Evolutionary conservation across 1,140 invertebrate genomes (phyloP), one percentile per base, ranked within the genome.

Genomic region (Brachionus rubens): DNA sequence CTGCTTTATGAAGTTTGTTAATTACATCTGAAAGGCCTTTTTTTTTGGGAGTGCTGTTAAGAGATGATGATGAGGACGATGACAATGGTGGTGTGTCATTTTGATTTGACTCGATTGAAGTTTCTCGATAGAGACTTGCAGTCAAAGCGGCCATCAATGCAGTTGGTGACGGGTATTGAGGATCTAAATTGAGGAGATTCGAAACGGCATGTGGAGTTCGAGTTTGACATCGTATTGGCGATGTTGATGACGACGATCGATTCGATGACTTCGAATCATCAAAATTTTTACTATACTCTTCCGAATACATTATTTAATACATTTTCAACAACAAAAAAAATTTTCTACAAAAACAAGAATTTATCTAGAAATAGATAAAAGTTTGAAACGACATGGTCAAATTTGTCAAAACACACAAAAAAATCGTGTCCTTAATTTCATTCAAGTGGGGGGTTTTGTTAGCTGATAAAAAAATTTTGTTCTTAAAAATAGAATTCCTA

Each of bases 11-110:
- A 16, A 72, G 68, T 48, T 72, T 72, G 33, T 54, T 72, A 21
- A 72, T 72, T 6, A 72, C 68, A n/a, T 72, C 68, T 1, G 68
- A 72, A 12, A 72, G 46, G 16, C 46, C 68, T 40, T 72, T 72
- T 52, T 54, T 48, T 33, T 54, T 48, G 2, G 68, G 68, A 50
- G 43, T 72, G 3, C 16, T 47, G 24, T 48, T 52, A 19, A 48
- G 50, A 3, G 68, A 72, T 2, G 68, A 72, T 1, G 68, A 72
- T 5, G 46, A 50, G 12, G 46, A 50, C 6, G 59, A 10, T 5
- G 68, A 72, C 46, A 48, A 50, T 1, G 68, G 68, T 21, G 68
- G 68, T 2, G 68, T 72, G n/a, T 72, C 46, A 28, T 46, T 54
- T 10, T 54, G 30, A 47, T 50, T 36, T 21, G 9, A 12, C n/a